A percentile compares a stretch with the other conserved stretches of the same genome.
Conservation (phyloP, 2,888 invertebrate genomes). For the Melanchra persicariae region DNA sequence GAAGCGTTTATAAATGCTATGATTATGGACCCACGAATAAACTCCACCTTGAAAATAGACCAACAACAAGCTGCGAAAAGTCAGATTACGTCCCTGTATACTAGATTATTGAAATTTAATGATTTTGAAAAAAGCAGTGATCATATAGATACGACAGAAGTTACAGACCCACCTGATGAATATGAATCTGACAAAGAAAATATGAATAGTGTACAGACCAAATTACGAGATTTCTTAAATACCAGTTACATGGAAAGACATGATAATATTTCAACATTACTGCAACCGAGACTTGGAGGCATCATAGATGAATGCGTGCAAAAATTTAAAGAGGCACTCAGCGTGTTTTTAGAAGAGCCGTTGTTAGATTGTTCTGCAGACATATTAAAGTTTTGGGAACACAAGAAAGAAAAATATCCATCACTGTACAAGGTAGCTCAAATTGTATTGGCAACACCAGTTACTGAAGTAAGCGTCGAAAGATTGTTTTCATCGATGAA, state of each 20-base stretch:
- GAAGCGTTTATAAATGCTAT: too few relatives aligned
- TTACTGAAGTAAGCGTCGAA: constrained; percentile 4
- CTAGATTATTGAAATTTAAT: too few relatives aligned
- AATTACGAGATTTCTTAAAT: too few relatives aligned
- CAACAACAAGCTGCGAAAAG: too few relatives aligned
- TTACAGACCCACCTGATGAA: too few relatives aligned
- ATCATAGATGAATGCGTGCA: constrained; percentile 1
- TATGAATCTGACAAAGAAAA: too few relatives aligned
- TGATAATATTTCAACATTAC: constrained; percentile 9
- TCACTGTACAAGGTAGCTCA: neutral
- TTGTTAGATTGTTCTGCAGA: constrained; percentile 8
- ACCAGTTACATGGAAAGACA: neutral
- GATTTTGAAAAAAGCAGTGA: too few relatives aligned
- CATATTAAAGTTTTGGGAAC: constrained; percentile 3
- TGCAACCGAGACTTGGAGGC: constrained; percentile 1
- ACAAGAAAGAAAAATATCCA: constrained; percentile 10
- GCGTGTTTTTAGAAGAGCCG: constrained; percentile 8
- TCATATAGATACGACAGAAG: too few relatives aligned
- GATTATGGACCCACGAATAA: too few relatives aligned
- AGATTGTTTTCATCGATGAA: constrained; percentile 4
- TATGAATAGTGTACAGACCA: too few relatives aligned
- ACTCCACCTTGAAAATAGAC: too few relatives aligned
- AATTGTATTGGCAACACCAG: constrained; percentile 3
- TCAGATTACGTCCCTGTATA: too few relatives aligned
- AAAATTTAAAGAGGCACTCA: neutral